Evolutionary conservation across 2,888 invertebrate genomes (phyloP), one percentile per base, ranked within the genome.

Genomic region (Parnassius mnemosyne): DNA sequence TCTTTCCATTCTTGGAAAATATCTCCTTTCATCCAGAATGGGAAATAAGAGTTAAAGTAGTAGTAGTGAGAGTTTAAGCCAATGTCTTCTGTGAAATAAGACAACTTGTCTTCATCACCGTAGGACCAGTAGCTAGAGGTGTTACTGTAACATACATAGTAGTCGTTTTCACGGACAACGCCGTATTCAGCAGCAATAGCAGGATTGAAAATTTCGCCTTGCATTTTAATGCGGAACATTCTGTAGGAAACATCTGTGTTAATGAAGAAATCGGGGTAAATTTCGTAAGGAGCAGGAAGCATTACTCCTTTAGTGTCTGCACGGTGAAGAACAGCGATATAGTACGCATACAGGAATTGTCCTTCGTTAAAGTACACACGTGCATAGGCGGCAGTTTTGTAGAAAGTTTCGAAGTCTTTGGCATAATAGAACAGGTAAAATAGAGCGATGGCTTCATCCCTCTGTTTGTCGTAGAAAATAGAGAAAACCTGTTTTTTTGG

Each of bases 1-100:
- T 93, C 92, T 72, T 92, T 93, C 73, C 79, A 67, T 50, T 84
- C 60, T 67, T 84, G 84, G 63, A 88, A 90, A 57, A 92, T 84
- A 41, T 92, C 84, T 60, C 92, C 91, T 55, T 90, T 87, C 78
- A 94, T 84, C 93, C 94, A 94, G 91, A 93, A 94, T 49, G 95
- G 94, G 74, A 92, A 92, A 63, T 93, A 91, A 66, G 91, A 76
- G 73, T 94, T 93, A 85, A 93, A 92, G 81, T 92, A 94, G 81
- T 92, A 93, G 87, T 95, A 95, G 83, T 91, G 94, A 0, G 92
- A 76, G 81, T 94, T 95, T 73, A 94, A 84, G 64, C 94, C 95
- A 69, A 95, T 87, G 74, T 95, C 95, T 76, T 95, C 95, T 44
- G 93, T 94, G 83, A 95, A 94, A 83, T 95, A 95, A 47, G 93